Conservation (phyloP, 1,140 invertebrate species). For the Atopsyche davidsoni region DNA sequence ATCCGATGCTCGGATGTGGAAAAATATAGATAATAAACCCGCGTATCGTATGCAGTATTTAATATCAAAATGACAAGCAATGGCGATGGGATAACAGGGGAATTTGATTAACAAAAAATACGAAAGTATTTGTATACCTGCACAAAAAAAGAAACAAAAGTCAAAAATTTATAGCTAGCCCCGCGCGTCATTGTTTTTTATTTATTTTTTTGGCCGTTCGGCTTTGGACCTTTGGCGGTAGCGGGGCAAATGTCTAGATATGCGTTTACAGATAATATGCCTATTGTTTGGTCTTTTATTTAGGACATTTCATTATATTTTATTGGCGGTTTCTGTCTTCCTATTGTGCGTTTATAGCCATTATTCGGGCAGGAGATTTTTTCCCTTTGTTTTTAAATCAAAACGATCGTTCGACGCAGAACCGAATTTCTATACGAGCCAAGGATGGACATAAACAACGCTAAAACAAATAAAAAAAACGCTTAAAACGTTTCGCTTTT, state of each 20-base stretch:
- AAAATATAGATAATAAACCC: too few species aligned
- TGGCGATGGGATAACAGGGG: too few species aligned
- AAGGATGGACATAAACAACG: too few species aligned
- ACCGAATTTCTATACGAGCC: too few species aligned
- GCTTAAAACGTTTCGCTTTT: too few species aligned
- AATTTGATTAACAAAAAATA: too few species aligned
- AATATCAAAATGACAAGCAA: too few species aligned
- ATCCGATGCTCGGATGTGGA: too few species aligned
- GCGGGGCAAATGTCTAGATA: constrained; percentile 24
- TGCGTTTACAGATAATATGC: constrained; percentile 27
- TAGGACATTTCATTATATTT: constrained; percentile 28
- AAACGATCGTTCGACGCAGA: too few species aligned
- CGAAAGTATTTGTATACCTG: too few species aligned
- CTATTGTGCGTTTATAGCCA: constrained; percentile 25
- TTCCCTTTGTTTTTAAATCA: background rate
- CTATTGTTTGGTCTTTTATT: constrained; percentile 29
- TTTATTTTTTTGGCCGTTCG: constrained; percentile 16
- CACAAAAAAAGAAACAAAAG: constrained; percentile 15
- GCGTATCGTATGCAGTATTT: too few species aligned
- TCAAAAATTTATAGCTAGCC: constrained; percentile 28
- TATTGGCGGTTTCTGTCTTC: constrained; percentile 26
- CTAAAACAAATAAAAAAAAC: too few species aligned
- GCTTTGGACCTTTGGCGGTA: constrained; percentile 18
- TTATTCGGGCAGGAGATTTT: constrained; percentile 16
- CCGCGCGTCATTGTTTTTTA: constrained; percentile 28